Conservation (phyloP, 2,797 vertebrate species). For the Falco biarmicus region DNA sequence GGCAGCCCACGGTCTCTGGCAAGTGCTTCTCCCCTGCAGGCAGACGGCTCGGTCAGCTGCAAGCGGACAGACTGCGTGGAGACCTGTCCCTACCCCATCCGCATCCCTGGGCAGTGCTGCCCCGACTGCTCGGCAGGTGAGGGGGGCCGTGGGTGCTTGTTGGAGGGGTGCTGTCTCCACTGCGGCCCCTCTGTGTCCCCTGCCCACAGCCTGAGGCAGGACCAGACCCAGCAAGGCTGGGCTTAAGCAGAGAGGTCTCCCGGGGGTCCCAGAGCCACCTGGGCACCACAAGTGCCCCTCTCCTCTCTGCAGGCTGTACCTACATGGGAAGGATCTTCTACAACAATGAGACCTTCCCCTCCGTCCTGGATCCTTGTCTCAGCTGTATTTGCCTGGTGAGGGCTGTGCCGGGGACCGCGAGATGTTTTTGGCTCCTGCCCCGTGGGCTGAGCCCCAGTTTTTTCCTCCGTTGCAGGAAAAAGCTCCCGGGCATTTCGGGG, state of each 20-base stretch:
- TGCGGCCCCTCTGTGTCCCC: no score
- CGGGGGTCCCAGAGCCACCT: accelerated
- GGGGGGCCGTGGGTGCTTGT: background rate
- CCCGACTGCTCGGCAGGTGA: constrained; percentile 83
- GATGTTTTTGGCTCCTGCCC: background rate
- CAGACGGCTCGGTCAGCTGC: constrained; percentile 80
- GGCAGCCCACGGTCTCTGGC: constrained; percentile 48
- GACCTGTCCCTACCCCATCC: constrained; percentile 81
- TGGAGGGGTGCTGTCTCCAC: no score
- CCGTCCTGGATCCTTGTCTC: constrained; percentile 78
- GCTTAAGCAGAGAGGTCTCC: background rate
- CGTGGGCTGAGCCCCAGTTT: background rate
- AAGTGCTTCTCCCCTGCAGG: constrained; percentile 69
- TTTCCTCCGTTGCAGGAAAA: background rate
- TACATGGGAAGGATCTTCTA: constrained; percentile 79
- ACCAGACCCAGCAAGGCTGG: background rate
- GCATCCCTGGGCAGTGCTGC: constrained; percentile 82
- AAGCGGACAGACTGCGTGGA: constrained; percentile 80
- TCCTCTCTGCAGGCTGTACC: constrained; percentile 74
- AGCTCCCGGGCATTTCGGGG: background rate
- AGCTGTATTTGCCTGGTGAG: constrained; percentile 84
- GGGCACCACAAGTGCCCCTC: background rate
- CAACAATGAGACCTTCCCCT: constrained; percentile 83
- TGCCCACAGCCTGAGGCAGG: background rate
- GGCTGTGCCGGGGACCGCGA: background rate